Evolutionary conservation across 1,140 invertebrate genomes (phyloP).

Genomic region (Drosophila hydei): DNA sequence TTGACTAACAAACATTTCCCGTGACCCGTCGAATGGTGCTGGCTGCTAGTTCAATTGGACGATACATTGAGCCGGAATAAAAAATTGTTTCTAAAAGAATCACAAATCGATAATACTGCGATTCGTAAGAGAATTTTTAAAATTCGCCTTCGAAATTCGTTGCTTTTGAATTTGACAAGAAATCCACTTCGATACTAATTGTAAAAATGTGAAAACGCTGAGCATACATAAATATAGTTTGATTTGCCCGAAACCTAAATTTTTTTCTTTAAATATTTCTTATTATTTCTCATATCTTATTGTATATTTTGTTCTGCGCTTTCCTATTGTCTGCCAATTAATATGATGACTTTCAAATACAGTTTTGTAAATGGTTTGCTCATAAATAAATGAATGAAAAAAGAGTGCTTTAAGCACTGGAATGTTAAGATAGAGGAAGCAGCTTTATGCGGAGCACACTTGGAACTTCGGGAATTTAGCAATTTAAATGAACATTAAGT

Average conservation of each 20-base stretch:
- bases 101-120: background rate
- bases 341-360: too few relatives aligned
- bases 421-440: background rate
- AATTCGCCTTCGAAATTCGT: background rate
- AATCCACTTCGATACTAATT: slow-evolving; percentile 1
- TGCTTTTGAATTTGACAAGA: slow-evolving; percentile 1
- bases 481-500: slow-evolving; percentile 7
- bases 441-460: background rate
- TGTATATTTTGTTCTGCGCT: too few relatives aligned
- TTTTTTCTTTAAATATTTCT: too few relatives aligned
- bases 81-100: background rate
- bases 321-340: too few relatives aligned
- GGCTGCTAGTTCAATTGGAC: background rate
- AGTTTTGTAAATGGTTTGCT: too few relatives aligned
- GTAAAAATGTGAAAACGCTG: too few relatives aligned
- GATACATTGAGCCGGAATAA: slow-evolving; percentile 13
- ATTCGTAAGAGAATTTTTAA: background rate
- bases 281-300: too few relatives aligned
- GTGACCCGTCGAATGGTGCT: background rate
- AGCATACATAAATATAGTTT: too few relatives aligned
- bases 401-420: background rate
- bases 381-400: background rate
- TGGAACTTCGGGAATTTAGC: background rate
- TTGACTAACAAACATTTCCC: slow-evolving; percentile 10
- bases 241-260: too few relatives aligned